phyloP scores from a whole-genome alignment of 2,113 vertebrate genomes.

The Columba livia region DNA sequence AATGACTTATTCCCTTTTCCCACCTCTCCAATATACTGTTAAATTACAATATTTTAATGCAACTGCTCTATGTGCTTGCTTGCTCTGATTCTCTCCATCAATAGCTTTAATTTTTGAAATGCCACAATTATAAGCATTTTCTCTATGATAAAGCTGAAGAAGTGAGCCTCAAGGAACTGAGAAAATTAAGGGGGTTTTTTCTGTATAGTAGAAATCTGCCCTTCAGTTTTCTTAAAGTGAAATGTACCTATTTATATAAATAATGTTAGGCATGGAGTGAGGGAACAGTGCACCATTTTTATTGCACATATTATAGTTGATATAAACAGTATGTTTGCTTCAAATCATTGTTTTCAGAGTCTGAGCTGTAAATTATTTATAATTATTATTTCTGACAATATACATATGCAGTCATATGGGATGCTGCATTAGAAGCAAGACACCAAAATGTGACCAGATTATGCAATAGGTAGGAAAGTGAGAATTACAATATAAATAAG shows the following conservation, averaged over 20 bases:
- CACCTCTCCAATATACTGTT: neutral
- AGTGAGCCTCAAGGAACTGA: neutral
- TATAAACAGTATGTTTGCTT: neutral
- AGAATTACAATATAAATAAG: neutral
- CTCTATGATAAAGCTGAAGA: neutral
- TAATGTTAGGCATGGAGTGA: neutral
- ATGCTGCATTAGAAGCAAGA: neutral
- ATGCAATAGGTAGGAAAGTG: neutral
- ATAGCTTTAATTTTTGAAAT: neutral
- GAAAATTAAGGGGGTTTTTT: neutral
- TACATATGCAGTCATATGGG: neutral
- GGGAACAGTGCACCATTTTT: neutral
- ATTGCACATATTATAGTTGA: neutral
- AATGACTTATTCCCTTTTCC: neutral
- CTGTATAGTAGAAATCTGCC: neutral
- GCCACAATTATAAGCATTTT: neutral
- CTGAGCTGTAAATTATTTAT: neutral
- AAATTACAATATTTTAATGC: neutral
- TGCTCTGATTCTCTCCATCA: constrained; percentile 9
- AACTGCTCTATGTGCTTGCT: neutral
- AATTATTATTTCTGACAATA: neutral
- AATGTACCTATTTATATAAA: neutral
- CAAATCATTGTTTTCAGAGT: neutral
- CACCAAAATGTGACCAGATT: neutral
- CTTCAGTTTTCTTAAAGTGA: neutral